Evolutionary conservation across 2,113 vertebrate species (phyloP).

Genomic region (Prochilodus magdalenae): DNA sequence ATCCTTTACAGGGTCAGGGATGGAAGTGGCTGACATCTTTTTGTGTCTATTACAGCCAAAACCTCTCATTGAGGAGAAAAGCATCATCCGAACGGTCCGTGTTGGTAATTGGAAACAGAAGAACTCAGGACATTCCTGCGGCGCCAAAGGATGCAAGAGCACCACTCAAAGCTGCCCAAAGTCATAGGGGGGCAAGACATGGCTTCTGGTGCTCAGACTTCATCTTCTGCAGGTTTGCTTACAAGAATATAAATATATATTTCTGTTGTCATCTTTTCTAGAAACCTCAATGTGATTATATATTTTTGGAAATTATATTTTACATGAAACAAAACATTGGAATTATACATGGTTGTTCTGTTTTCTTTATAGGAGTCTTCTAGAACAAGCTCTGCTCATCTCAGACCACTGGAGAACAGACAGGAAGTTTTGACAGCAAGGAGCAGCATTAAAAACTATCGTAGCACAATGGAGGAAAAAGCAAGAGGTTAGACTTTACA

Average conservation of each 20-base stretch:
- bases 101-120: neutral
- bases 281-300: neutral
- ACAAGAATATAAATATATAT: neutral
- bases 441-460: constrained; percentile 22
- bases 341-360: neutral
- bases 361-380: constrained; percentile 13
- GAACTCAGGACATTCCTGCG: neutral
- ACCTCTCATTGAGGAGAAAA: neutral
- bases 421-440: neutral
- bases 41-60: constrained; percentile 1
- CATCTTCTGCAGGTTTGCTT: constrained; percentile 38
- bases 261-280: neutral
- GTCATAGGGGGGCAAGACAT: neutral
- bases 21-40: neutral
- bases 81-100: no score
- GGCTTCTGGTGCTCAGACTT: neutral
- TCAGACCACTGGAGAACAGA: constrained; percentile 5
- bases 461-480: constrained; percentile 1
- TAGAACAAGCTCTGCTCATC: constrained; percentile 1
- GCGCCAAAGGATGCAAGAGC: neutral
- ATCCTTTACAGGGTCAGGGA: neutral
- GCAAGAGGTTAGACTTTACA: neutral
- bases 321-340: neutral
- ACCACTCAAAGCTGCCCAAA: neutral
- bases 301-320: no score